Evolutionary conservation across 2,888 invertebrate species (phyloP), one percentile per base, ranked within the genome.

Genomic region (Orthonevra nobilis): DNA sequence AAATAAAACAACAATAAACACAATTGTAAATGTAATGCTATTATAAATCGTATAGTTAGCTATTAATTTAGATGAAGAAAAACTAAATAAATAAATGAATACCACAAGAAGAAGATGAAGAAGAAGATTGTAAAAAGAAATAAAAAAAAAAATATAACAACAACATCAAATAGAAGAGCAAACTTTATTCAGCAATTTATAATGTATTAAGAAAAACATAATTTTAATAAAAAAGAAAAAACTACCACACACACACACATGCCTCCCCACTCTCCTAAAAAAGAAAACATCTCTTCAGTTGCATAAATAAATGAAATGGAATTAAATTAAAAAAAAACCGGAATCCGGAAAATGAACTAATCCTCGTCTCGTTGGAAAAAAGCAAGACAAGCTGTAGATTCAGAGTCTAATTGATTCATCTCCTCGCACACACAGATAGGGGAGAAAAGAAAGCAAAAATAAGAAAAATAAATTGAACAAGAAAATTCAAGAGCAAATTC

Each of bases 11-110:
- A 54, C 2, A 15, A 12, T 54, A 15, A 69, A 46, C 32, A 34
- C 34, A 56, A 56, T n/a, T 61, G 15, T 70, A 58, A 58, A 44
- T 64, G 69, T 75, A 56, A 64, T 54, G 50, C 64, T 75, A 64
- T 58, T 54, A 46, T 10, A 23, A 60, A 50, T n/a, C 60, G 36
- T 61, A 42, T 74, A 79, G 72, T 56, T 79, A 77, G 46, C 58
- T 60, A 60, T 44, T 72, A 46, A 50, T 63, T 68, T 68, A 68
- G 66, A 19, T 54, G 50, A 63, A 54, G 56, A 58, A 46, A 63
- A 40, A 50, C n/a, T n/a, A 34, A 58, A 63, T 26, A 28, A 81
- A 58, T 26, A 56, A n/a, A n/a, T n/a, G n/a, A n/a, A n/a, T n/a
- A 26, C 50, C 14, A 54, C 40, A 32, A 40, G 17, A n/a, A n/a